phyloP scores from a whole-genome alignment of 2,113 vertebrate genomes.

The Spea bombifrons region DNA sequence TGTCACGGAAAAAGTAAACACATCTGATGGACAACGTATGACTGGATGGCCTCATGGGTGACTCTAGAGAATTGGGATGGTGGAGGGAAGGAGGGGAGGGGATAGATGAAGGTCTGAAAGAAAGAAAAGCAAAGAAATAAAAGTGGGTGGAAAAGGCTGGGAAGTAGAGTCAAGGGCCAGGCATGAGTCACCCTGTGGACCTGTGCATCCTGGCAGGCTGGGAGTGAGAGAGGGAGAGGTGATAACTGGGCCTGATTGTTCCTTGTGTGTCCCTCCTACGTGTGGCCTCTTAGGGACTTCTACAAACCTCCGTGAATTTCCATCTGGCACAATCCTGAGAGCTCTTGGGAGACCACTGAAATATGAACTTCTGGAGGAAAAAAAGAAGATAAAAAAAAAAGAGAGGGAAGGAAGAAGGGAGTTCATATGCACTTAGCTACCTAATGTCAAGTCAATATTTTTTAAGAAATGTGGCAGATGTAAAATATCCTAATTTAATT shows the following conservation, averaged over 20 bases:
- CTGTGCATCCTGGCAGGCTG: conserved; percentile 81
- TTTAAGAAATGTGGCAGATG: not conserved
- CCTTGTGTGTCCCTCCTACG: conserved; percentile 81
- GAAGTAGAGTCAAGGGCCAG: conserved; percentile 64
- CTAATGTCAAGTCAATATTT: conserved; percentile 46
- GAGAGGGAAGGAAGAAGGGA: conserved; percentile 38
- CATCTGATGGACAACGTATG: conserved; percentile 95
- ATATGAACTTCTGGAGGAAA: conserved; percentile 79
- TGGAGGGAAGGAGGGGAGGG: conserved; percentile 61
- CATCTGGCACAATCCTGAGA: conserved; percentile 89
- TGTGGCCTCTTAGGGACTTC: conserved; percentile 87
- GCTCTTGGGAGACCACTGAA: conserved; percentile 93
- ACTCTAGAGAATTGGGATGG: conserved; percentile 68
- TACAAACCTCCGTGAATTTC: conserved; percentile 84
- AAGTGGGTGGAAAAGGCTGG: conserved; percentile 31
- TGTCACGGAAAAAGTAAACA: conserved; percentile 99
- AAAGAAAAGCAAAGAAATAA: conserved; percentile 16
- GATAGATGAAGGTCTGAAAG: conserved; percentile 44
- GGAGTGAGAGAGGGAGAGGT: conserved; percentile 60
- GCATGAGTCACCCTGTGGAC: conserved; percentile 75
- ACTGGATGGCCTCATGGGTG: conserved; percentile 88
- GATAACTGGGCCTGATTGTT: conserved; percentile 81
- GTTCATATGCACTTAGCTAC: conserved; percentile 62
- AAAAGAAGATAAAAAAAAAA: conserved; percentile 53
- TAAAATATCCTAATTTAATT: conserved; percentile 11